These are phyloP conservation scores for Abscondita cerata DNA, from an alignment of 2,888 invertebrate genomes.

Conservation along the genomic window DNA sequence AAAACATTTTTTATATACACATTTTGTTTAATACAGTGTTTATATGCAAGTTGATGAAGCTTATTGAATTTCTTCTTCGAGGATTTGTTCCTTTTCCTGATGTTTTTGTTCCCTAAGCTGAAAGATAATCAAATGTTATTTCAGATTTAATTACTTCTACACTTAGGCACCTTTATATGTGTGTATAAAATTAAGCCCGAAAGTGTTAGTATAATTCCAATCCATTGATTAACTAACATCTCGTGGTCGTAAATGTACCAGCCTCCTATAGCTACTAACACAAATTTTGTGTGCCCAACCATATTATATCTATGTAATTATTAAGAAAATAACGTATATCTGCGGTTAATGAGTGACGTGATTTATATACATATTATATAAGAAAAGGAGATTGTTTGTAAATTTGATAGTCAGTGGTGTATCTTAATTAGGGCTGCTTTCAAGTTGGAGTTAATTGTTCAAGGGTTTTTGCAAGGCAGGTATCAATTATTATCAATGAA, in stretches of 20 bases:
- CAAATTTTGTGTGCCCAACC: slow-evolving; percentile 67
- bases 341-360: no score
- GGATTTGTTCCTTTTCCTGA: no score
- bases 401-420: no score
- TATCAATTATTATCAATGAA: no score
- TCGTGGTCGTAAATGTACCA: slow-evolving; percentile 61
- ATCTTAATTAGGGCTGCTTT: no score
- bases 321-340: no score
- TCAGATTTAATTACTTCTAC: slow-evolving; percentile 2
- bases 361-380: no score
- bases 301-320: slow-evolving; percentile 61
- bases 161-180: slow-evolving; percentile 56
- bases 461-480: no score
- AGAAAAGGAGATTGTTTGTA: no score
- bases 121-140: not conserved
- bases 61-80: no score
- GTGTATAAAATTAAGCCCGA: slow-evolving; percentile 61
- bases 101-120: no score
- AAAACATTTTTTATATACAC: slow-evolving; percentile 32
- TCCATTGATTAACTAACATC: slow-evolving; percentile 59
- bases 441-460: no score
- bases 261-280: slow-evolving; percentile 62
- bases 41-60: slow-evolving; percentile 20
- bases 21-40: slow-evolving; percentile 34
- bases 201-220: slow-evolving; percentile 61